Evolutionary conservation across 2,888 invertebrate species (phyloP), one percentile per base, ranked within the genome.

Genomic region (Galerucella nymphaeae): DNA sequence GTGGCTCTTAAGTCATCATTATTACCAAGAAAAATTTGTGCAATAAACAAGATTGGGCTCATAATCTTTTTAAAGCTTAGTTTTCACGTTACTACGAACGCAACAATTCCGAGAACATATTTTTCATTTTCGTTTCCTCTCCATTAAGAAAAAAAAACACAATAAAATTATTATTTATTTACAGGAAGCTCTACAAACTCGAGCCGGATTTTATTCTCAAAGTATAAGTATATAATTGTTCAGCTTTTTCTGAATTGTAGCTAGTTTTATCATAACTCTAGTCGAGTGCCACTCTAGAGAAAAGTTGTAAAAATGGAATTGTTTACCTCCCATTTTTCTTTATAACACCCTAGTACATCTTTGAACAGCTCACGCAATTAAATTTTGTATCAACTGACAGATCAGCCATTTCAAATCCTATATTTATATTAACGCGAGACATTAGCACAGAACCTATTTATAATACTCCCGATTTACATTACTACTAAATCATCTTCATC

Each of bases 211-310:
- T 18, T 53, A 5, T 10, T 30, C 30, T 30, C 48, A 50, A 48
- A 65, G 13, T 16, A 53, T 16, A 53, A 65, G 50, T 53, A 65
- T 65, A 14, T 53, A 16, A 38, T 65, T 30, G 6, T 6, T n/a
- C 38, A 30, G 30, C 53, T 53, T 11, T 30, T 30, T 30, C 38
- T 53, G 30, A 65, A 65, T 65, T 53, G 50, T 30, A 53, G 13
- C 38, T 65, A 50, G 50, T 65, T 53, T 30, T 53, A 53, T 18
- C 23, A 23, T 65, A 16, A 20, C 9, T 16, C 0, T 13, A 48
- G 64, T 42, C 14, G 10, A 64, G 62, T 63, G 62, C 16, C 45
- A 48, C 48, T 64, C 48, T 50, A n/a, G 16, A 18, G 53, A 14
- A 14, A 16, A 18, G 30, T 30, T 0, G 6, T 30, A 6, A 30